Base-by-base conservation (phyloP, 2,888 invertebrate species). In the Drosophila merina region DNA sequence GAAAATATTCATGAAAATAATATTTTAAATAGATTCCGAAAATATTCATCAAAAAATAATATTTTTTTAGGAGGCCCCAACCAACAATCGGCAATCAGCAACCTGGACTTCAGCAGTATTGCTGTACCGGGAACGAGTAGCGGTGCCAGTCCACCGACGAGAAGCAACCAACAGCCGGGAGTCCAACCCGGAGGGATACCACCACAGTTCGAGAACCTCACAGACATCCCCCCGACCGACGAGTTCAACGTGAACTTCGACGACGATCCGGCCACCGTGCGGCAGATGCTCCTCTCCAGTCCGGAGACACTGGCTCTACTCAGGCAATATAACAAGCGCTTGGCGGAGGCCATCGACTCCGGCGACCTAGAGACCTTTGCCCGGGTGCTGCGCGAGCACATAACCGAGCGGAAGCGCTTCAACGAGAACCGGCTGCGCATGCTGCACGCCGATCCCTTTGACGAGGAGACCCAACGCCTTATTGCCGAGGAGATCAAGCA, bases 401-500 rank as follows among this genome's bases (percentile, higher is more conserved):
- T 97, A 79, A 93, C 94, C 78, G 96, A 96, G 31, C 93, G 97
- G 70, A 95, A 95, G 80, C 96, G 97, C 88, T 94, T 96, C 49
- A 97, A 98, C 89, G 94, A 95, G 80, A 88, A 97, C 90, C 97
- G 97, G 5, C 93, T 97, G 57, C 94, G 96, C 86, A 96, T 99
- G 95, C 94, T 98, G 93, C 96, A 95, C 85, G 97, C 98, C 0
- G 97, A 98, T 93, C 98, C 98, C 0, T 98, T 99, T 90, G 98
- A 98, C 92, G 96, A 97, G 0, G 98, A 98, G 91, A 97, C 98
- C 0, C 99, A 99, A 92, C 94, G 96, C 71, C 93, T 98, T 88
- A 99, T 99, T 79, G 98, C 98, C 3, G 98, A 98, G 90, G 98
- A 98, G 92, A 99, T 99, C 74, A 94, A 96, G 81, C 97, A 96